A percentile compares a stretch with the other conserved stretches of the same genome.
Conservation (phyloP, 2,888 invertebrate genomes). For the Lottia scabra region DNA sequence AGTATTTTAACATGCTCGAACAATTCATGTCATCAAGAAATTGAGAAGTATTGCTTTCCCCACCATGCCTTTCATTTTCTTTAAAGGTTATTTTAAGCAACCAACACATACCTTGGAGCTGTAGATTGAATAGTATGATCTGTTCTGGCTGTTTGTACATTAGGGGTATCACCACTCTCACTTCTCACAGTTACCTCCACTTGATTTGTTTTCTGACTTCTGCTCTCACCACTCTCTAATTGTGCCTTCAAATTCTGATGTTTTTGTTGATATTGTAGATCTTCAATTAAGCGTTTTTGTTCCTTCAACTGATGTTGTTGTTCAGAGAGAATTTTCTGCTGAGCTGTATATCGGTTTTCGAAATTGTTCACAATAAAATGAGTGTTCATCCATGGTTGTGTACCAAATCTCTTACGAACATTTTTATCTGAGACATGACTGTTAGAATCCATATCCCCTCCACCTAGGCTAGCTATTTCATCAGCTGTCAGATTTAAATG, state of each 20-base stretch:
- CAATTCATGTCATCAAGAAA: too few species aligned
- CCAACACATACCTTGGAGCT: neutral
- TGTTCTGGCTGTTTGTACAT: neutral
- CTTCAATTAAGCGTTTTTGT: constrained; percentile 60
- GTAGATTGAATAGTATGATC: neutral
- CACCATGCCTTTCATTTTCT: too few species aligned
- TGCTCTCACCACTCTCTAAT: constrained; percentile 39
- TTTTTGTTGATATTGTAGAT: constrained; percentile 49
- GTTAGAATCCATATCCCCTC: constrained; percentile 30
- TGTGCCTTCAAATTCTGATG: constrained; percentile 35
- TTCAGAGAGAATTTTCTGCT: constrained; percentile 62
- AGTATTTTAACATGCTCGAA: too few species aligned
- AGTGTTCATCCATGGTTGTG: constrained; percentile 58
- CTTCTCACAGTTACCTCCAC: neutral
- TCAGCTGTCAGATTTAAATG: constrained; percentile 52
- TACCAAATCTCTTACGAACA: constrained; percentile 50
- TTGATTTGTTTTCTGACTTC: constrained; percentile 34
- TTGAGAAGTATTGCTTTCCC: too few species aligned
- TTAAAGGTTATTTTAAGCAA: too few species aligned
- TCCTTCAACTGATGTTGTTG: constrained; percentile 63
- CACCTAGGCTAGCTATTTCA: constrained; percentile 46
- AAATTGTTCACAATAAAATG: constrained; percentile 52
- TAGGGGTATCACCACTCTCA: neutral
- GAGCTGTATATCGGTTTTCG: constrained; percentile 62
- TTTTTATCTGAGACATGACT: constrained; percentile 16